Conservation (phyloP, 2,113 vertebrate species). For the Trochalopteron elliotii region DNA sequence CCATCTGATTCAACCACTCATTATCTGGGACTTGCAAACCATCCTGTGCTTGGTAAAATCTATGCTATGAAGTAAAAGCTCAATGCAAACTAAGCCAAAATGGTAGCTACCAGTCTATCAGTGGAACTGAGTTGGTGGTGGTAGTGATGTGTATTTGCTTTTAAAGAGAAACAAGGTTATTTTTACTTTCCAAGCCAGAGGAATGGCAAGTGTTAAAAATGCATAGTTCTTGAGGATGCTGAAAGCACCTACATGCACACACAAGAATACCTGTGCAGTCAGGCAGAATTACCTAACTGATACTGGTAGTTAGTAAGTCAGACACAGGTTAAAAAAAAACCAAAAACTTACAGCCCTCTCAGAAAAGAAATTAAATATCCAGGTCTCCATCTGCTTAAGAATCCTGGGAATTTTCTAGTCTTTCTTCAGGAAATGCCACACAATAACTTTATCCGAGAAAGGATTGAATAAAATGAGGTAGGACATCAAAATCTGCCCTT, state of each 20-base stretch:
- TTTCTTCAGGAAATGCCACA: background rate
- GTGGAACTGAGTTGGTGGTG: background rate
- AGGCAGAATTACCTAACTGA: background rate
- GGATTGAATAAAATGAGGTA: background rate
- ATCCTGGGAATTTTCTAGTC: background rate
- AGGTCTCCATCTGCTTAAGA: background rate
- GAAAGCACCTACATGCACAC: background rate
- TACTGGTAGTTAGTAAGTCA: background rate
- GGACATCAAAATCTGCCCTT: background rate
- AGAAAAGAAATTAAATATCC: background rate
- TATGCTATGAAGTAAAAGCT: background rate
- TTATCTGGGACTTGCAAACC: background rate
- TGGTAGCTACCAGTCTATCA: background rate
- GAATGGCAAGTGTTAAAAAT: background rate
- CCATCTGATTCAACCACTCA: background rate
- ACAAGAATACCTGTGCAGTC: background rate
- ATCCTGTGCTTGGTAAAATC: background rate
- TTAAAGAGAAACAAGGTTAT: background rate
- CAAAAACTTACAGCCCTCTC: background rate
- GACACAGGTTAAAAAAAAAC: background rate
- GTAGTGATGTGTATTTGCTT: background rate
- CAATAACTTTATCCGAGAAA: background rate
- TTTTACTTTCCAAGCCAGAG: background rate
- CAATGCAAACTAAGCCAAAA: background rate
- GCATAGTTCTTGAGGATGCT: background rate